Evolutionary conservation across 1,140 invertebrate species (phyloP).

Genomic region (Platorchestia sp.): DNA sequence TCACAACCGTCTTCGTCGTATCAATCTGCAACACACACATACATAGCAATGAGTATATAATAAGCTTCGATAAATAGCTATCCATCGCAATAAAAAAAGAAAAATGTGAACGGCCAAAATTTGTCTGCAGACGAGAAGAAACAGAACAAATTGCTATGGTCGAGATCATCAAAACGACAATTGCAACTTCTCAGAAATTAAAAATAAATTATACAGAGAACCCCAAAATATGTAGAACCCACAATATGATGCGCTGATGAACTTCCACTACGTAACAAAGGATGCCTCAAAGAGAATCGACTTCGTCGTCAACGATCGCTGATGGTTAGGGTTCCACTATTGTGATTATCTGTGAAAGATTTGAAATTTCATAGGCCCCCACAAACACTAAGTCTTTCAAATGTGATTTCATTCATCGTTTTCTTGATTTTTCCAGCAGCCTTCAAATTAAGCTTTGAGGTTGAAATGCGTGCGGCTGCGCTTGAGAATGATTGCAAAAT

Average conservation of each 20-base stretch:
- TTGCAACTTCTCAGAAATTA: neutral
- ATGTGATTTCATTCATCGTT: too few relatives aligned
- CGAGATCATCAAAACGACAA: neutral
- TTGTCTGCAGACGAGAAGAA: neutral
- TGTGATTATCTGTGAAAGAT: too few relatives aligned
- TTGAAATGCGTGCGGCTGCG: too few relatives aligned
- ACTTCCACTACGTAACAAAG: too few relatives aligned
- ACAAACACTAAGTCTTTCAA: too few relatives aligned
- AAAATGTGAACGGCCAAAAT: neutral
- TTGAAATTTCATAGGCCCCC: too few relatives aligned
- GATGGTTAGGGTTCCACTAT: too few relatives aligned
- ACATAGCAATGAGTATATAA: neutral
- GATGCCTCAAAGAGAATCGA: too few relatives aligned
- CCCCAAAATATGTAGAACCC: neutral
- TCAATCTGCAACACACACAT: conserved; percentile 61
- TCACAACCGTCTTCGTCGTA: conserved; percentile 62
- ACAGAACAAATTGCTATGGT: neutral
- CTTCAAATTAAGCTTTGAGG: too few relatives aligned
- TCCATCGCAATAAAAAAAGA: neutral
- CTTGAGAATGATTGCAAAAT: too few relatives aligned
- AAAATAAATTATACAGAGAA: neutral
- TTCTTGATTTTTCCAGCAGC: too few relatives aligned
- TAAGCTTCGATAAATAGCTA: neutral
- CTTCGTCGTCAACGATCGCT: too few relatives aligned
- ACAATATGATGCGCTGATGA: neutral